phyloP scores from a whole-genome alignment of 2,888 invertebrate genomes.

The Nipponacmea schrenckii region DNA sequence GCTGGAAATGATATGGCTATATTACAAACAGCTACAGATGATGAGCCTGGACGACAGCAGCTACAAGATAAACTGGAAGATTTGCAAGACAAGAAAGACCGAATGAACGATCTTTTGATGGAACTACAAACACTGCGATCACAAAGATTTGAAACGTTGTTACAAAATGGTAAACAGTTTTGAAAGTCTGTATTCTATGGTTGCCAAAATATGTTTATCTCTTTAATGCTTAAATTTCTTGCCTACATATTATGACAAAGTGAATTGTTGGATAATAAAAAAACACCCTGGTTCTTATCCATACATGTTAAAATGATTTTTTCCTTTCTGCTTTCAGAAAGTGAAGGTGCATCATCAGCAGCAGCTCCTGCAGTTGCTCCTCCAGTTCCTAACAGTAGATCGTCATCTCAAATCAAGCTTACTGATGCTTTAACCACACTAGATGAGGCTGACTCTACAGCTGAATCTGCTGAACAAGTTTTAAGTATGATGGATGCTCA shows the following conservation, averaged over 20 bases:
- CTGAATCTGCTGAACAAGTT: conserved; percentile 40
- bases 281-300: too few relatives aligned
- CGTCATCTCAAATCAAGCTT: background rate
- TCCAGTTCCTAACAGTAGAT: background rate
- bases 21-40: conserved; percentile 16
- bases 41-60: conserved; percentile 35
- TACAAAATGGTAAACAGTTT: background rate
- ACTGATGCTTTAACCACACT: conserved; percentile 18
- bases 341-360: too few relatives aligned
- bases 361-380: too few relatives aligned
- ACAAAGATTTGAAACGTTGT: conserved; percentile 32
- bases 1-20: background rate
- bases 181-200: too few relatives aligned
- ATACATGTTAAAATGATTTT: too few relatives aligned
- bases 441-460: conserved; percentile 33
- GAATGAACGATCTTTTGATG: conserved; percentile 61
- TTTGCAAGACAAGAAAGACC: conserved; percentile 62
- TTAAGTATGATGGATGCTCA: conserved; percentile 51
- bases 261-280: too few relatives aligned
- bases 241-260: too few relatives aligned
- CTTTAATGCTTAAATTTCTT: too few relatives aligned
- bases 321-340: too few relatives aligned
- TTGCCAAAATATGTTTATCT: too few relatives aligned
- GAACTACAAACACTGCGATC: conserved; percentile 56
- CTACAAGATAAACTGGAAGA: conserved; percentile 59